Base-by-base conservation (phyloP, 2,113 vertebrate species). In the Acanthochromis polyacanthus region DNA sequence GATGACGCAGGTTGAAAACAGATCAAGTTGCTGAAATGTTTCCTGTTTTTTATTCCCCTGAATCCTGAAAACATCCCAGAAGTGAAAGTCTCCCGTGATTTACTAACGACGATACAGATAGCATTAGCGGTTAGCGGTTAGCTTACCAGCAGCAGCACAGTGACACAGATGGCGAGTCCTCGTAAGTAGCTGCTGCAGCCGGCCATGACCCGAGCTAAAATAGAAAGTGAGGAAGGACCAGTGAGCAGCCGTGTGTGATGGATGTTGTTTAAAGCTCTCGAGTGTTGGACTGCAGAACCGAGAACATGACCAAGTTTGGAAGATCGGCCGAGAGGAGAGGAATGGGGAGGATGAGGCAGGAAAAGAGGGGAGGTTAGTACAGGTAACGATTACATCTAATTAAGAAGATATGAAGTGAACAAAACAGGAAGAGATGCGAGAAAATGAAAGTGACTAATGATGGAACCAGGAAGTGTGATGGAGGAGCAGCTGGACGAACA, bases 261-360 rank as follows among this genome's bases (percentile, higher is more conserved):
- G 40, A 43, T 43, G 40, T 43, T 43, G 40, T 43, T 43, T 92
- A 91, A 91, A 89, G 56, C 73, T 82, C 78, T n/a, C 6, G 69
- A 83, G 77, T 88, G 90, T 90, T 88, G 88, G 82, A 75, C 89
- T 86, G 81, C 69, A 67, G 82, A 71, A 76, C 28, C 64, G 66
- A 91, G 92, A 93, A 91, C 92, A 93, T 93, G 91, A 93, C 92
- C 93, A 93, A 93, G 89, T 94, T 94, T 81, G 93, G 92, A 93
- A 87, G 75, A 78, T 80, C 69, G 83, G 74, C 75, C 82, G 81
- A 66, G 74, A 64, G 56, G 11, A 69, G 46, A 19, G 25, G 70
- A 51, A 66, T 32, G 9, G 36, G 57, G 22, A 16, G 48, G 17
- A 23, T 32, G 15, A 19, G 17, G 55, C 17, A 66, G 69, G 59